Evolutionary conservation across 2,113 vertebrate species (phyloP), one percentile per base, ranked within the genome.

Genomic region (Tinamus guttatus): DNA sequence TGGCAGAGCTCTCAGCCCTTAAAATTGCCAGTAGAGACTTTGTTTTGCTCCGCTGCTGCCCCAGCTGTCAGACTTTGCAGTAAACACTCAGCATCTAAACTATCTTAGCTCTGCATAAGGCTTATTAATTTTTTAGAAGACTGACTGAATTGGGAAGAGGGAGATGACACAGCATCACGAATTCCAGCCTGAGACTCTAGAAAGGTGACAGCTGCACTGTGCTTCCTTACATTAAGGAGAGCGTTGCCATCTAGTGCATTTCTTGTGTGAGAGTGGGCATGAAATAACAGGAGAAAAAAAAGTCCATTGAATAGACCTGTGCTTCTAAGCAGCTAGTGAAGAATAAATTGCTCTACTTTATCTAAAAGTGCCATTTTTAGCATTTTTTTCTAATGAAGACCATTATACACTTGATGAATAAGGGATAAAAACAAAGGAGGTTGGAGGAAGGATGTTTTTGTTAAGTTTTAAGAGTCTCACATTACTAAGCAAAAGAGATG

Each of bases 41-140:
- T 3, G 34, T 21, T 6, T 18, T 1, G 17, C 47, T 12, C 24
- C 25, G 32, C 32, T 69, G 67, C 43, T 49, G 67, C 47, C 64
- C 3, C 81, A 11, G 67, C 36, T 68, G 65, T 24, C 54, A 5
- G 34, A 4, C 9, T 6, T 9, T 14, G 18, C 32, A 1, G 45
- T 3, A 13, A 25, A 43, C 40, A 3, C 5, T 14, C 51, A 43
- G n/a, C 3, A 0, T 1, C 21, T 27, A 54, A 4, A 40, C 24
- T 3, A 3, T 0, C 18, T 5, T 9, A 0, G 11, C 85, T 7
- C 14, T 1, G 17, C 9, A 8, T 52, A 1, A 24, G 3, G 45
- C 40, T 0, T 9, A 1, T 8, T 4, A 3, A 1, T 11, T 20
- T 40, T 20, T 16, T 4, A 2, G 7, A 6, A 20, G 28, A 34